These are phyloP conservation scores for Phlogophora meticulosa DNA, from an alignment of 2,888 invertebrate genomes.

Conservation along the genomic window DNA sequence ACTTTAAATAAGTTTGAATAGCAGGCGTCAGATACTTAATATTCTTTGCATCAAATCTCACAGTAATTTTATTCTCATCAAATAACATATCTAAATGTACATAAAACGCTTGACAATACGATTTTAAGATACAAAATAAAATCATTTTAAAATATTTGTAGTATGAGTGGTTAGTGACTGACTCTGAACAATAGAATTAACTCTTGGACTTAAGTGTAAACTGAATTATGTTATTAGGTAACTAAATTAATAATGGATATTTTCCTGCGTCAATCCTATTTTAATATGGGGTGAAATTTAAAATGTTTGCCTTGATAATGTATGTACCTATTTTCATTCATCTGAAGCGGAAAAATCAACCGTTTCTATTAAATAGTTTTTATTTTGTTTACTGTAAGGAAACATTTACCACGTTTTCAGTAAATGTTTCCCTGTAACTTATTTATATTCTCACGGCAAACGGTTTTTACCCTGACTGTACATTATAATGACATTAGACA, in stretches of 20 bases:
- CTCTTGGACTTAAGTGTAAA: slow-evolving; percentile 50
- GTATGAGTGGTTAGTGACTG: slow-evolving; percentile 67
- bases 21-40: slow-evolving; percentile 58
- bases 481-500: slow-evolving; percentile 75
- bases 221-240: slow-evolving; percentile 35
- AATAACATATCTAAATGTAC: slow-evolving; percentile 90
- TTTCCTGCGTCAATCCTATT: slow-evolving; percentile 50
- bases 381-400: background rate
- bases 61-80: slow-evolving; percentile 79
- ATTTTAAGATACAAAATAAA: slow-evolving; percentile 81
- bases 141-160: slow-evolving; percentile 73
- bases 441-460: slow-evolving; percentile 2
- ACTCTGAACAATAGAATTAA: slow-evolving; percentile 60
- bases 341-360: background rate
- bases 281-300: slow-evolving; percentile 41
- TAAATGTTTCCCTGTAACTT: background rate
- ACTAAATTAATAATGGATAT: slow-evolving; percentile 42
- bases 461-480: slow-evolving; percentile 50
- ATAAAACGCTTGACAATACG: slow-evolving; percentile 91
- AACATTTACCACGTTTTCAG: background rate
- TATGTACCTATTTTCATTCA: background rate
- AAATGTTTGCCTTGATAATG: slow-evolving; percentile 22
- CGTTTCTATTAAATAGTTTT: background rate
- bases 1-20: slow-evolving; percentile 57
- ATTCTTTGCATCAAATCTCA: slow-evolving; percentile 71